Evolutionary conservation across 2,113 vertebrate species (phyloP), one percentile per base, ranked within the genome.

Genomic region (Cariama cristata): DNA sequence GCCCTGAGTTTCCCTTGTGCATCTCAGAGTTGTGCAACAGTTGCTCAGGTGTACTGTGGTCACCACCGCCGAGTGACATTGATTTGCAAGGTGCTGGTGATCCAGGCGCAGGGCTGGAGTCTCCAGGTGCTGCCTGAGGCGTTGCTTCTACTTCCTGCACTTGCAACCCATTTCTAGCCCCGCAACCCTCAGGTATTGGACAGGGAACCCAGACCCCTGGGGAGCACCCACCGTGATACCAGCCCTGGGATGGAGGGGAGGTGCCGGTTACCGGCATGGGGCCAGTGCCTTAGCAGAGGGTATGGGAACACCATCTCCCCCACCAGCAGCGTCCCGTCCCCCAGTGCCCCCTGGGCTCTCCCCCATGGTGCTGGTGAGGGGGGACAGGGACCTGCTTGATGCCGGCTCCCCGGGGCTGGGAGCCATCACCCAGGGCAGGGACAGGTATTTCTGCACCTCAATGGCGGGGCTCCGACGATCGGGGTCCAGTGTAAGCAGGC

Each of bases 401-500:
- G 26, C 22, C 0, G 2, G 12, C 16, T 67, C 96, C 91, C 97
- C 96, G 79, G 97, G 94, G 91, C 94, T 79, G 20, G 56, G 33
- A 18, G 19, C 62, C 14, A 38, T 7, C 18, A 95, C 28, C 98
- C 98, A 98, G 4, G 93, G 82, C 4, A 97, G 88, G 40, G 86
- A 79, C 62, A 97, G 73, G 77, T 97, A 97, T 7, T 95, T 96
- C 35, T 99, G 98, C 75, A 99, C 98, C 91, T 99, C 98, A 21
- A 99, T 98, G 0, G 99, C 98, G 14, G 93, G 98, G 21, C 98
- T 98, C 30, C 99, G 98, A 14, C 89, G 98, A 28, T 97, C 76
- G 1, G 99, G 98, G 32, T 99, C 96, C 8, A 99, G 98, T 28
- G 98, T 97, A 69, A 99, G 98, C 32, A 99, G 97, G 69, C 99